Conservation (phyloP, 2,888 invertebrate species). For the Leptinotarsa tumamoca region DNA sequence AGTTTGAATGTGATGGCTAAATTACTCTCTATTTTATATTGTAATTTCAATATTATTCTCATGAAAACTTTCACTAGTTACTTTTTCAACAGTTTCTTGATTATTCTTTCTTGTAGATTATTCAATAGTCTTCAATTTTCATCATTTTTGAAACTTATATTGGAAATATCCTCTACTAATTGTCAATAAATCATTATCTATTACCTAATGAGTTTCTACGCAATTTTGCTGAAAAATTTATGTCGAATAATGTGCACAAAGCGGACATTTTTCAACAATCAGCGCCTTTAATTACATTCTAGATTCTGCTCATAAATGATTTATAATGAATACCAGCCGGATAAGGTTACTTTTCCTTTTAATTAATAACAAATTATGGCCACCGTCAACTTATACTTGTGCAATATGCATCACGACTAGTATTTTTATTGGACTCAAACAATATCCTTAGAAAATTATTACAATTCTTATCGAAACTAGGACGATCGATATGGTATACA, state of each 20-base stretch:
- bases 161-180: not conserved
- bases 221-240: not conserved
- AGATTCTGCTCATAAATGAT: constrained; percentile 36
- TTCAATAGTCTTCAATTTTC: too few relatives aligned
- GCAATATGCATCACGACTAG: constrained; percentile 48
- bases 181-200: not conserved
- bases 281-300: constrained; percentile 17
- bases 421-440: constrained; percentile 44
- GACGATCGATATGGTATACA: constrained; percentile 36
- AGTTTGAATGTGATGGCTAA: too few relatives aligned
- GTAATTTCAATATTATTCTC: too few relatives aligned
- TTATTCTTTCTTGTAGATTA: too few relatives aligned
- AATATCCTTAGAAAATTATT: constrained; percentile 48
- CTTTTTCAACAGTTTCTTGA: too few relatives aligned
- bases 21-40: too few relatives aligned
- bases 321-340: constrained; percentile 35
- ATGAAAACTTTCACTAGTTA: too few relatives aligned
- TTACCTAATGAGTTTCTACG: constrained; percentile 1
- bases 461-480: constrained; percentile 44
- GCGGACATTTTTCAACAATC: constrained; percentile 19
- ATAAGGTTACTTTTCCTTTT: constrained; percentile 46
- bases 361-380: constrained; percentile 49
- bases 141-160: not conserved
- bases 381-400: constrained; percentile 46
- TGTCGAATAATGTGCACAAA: constrained; percentile 6